Conservation (phyloP, 2,888 invertebrate genomes). For the Vanessa cardui region DNA sequence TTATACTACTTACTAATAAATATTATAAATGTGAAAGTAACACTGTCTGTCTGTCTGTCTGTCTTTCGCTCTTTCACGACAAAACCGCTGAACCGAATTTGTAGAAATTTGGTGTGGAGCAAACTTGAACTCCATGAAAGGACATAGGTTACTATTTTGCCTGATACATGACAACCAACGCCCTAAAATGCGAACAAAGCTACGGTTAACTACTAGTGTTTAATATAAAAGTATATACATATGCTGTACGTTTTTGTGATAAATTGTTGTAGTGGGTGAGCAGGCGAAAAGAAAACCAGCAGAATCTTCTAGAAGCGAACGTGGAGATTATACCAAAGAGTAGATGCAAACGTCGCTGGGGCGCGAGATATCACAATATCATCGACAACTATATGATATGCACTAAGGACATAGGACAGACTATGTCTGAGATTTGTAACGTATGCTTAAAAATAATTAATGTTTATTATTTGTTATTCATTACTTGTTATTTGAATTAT, state of each 20-base stretch:
- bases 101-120: too few species aligned
- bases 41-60: too few species aligned
- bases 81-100: too few species aligned
- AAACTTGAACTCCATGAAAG: too few species aligned
- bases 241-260: neutral
- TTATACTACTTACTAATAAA: too few species aligned
- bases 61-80: too few species aligned
- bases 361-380: conserved; percentile 66
- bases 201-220: too few species aligned
- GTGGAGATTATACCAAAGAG: conserved; percentile 66
- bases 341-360: conserved; percentile 72
- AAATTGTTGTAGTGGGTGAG: conserved; percentile 59
- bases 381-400: conserved; percentile 77
- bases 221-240: neutral
- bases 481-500: conserved; percentile 7
- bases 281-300: conserved; percentile 60
- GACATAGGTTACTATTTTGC: too few species aligned
- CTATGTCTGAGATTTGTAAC: conserved; percentile 75
- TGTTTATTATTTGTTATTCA: conserved; percentile 15
- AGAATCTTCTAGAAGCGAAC: conserved; percentile 58
- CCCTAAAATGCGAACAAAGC: too few species aligned
- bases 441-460: conserved; percentile 50
- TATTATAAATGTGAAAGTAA: too few species aligned
- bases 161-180: too few species aligned
- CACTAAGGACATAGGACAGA: conserved; percentile 68